phyloP scores from a whole-genome alignment of 2,888 invertebrate species.

The Chalcosyrphus nemorum region DNA sequence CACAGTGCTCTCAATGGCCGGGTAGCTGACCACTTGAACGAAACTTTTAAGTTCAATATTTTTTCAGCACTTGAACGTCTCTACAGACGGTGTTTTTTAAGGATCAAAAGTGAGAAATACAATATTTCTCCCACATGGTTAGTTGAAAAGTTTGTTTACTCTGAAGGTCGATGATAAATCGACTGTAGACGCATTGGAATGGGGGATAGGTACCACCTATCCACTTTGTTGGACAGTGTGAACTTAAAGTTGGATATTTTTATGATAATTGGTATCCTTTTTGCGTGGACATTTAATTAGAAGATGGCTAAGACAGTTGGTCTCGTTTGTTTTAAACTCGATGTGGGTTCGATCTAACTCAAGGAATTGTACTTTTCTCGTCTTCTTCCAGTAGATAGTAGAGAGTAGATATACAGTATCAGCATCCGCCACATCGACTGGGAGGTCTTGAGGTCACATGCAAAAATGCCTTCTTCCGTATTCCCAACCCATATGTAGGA shows the following conservation, averaged over 20 bases:
- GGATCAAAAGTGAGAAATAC: slow-evolving; percentile 49
- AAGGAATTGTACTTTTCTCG: too few species aligned
- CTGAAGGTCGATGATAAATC: slow-evolving; percentile 58
- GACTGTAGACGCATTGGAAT: not conserved
- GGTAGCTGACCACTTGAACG: slow-evolving; percentile 56
- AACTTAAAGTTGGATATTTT: not conserved
- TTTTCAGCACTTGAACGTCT: slow-evolving; percentile 67
- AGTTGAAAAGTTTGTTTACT: slow-evolving; percentile 34
- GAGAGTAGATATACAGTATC: too few species aligned
- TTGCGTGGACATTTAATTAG: too few species aligned
- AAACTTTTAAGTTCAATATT: slow-evolving; percentile 72
- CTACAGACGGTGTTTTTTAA: slow-evolving; percentile 56
- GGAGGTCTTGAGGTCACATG: too few species aligned
- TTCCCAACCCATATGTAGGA: too few species aligned
- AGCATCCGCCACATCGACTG: too few species aligned
- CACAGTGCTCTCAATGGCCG: slow-evolving; percentile 17
- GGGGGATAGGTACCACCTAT: too few species aligned
- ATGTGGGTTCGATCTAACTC: too few species aligned
- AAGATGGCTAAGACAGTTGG: too few species aligned
- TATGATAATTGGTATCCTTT: not conserved
- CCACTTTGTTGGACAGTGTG: not conserved
- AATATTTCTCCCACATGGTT: slow-evolving; percentile 25
- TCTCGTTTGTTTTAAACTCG: too few species aligned
- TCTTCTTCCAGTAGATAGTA: too few species aligned
- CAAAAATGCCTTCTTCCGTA: too few species aligned